Evolutionary conservation across 2,113 vertebrate species (phyloP).

Genomic region (Siniperca knerii): DNA sequence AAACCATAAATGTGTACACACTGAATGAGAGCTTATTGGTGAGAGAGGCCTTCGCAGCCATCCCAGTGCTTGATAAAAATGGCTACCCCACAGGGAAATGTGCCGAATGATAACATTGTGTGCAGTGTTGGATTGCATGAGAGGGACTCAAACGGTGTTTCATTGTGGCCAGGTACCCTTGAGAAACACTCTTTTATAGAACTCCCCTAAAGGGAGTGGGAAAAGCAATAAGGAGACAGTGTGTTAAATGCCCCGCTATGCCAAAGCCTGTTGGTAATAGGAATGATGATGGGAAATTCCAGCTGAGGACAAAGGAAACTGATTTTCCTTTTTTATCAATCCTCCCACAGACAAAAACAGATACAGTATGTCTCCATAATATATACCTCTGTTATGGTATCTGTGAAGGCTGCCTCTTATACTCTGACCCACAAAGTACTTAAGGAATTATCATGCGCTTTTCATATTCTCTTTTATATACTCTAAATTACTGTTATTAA

Average conservation of each 20-base stretch:
- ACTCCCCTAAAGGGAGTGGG: slow-evolving; percentile 34
- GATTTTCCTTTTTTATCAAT: slow-evolving; percentile 12
- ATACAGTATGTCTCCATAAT: neutral
- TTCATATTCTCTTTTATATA: neutral
- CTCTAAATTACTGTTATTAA: slow-evolving; percentile 1
- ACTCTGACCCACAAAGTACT: neutral
- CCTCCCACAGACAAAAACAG: neutral
- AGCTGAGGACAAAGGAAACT: slow-evolving; percentile 36
- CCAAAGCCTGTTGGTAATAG: slow-evolving; percentile 50
- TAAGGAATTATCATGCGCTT: neutral
- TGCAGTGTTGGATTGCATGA: slow-evolving; percentile 55
- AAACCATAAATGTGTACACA: slow-evolving; percentile 43
- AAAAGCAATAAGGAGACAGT: slow-evolving; percentile 38
- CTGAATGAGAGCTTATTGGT: slow-evolving; percentile 35
- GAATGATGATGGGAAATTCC: slow-evolving; percentile 53
- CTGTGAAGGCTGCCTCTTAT: no score
- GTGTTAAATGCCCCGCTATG: slow-evolving; percentile 53
- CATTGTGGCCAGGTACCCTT: slow-evolving; percentile 64
- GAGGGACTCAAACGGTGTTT: slow-evolving; percentile 60
- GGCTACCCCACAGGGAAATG: slow-evolving; percentile 57
- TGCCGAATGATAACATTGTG: slow-evolving; percentile 68
- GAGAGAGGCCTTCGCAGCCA: slow-evolving; percentile 22
- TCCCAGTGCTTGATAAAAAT: slow-evolving; percentile 24
- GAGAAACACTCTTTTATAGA: slow-evolving; percentile 62
- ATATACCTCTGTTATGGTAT: neutral